Evolutionary conservation across 2,888 invertebrate species (phyloP).

Genomic region (Zhuqinia jingwanae): DNA sequence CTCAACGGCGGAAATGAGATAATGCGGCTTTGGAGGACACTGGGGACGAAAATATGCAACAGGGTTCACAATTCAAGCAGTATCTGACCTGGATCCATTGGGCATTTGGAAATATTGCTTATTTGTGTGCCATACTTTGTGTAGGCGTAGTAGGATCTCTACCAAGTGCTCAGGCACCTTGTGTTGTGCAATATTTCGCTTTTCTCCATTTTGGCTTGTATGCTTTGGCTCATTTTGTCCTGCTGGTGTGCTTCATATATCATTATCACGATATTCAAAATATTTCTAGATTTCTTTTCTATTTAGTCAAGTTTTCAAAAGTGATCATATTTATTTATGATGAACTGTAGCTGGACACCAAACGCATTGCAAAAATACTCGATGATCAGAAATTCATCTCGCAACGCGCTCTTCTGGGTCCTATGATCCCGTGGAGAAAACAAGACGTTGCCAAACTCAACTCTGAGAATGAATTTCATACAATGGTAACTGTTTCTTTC

Average conservation of each 20-base stretch:
- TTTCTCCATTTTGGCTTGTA: constrained; percentile 38
- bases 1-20: background rate
- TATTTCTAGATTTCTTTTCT: background rate
- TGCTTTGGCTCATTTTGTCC: background rate
- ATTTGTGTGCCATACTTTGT: constrained; percentile 32
- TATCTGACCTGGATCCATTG: constrained; percentile 32
- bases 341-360: constrained; percentile 24
- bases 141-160: background rate
- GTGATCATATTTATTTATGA: background rate
- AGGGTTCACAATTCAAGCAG: background rate
- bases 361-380: background rate
- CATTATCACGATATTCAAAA: too few species aligned
- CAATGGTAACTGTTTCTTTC: background rate
- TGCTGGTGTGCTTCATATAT: constrained; percentile 17
- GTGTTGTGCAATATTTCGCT: constrained; percentile 51
- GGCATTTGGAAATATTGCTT: constrained; percentile 27
- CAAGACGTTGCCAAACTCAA: background rate
- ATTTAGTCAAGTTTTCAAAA: background rate
- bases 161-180: constrained; percentile 18
- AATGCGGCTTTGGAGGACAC: background rate
- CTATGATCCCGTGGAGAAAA: constrained; percentile 47
- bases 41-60: background rate
- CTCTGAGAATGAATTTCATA: background rate
- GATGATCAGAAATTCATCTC: background rate
- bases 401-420: constrained; percentile 36